Evolutionary conservation across 1,140 invertebrate species (phyloP).

Genomic region (Tigriopus japonicus): DNA sequence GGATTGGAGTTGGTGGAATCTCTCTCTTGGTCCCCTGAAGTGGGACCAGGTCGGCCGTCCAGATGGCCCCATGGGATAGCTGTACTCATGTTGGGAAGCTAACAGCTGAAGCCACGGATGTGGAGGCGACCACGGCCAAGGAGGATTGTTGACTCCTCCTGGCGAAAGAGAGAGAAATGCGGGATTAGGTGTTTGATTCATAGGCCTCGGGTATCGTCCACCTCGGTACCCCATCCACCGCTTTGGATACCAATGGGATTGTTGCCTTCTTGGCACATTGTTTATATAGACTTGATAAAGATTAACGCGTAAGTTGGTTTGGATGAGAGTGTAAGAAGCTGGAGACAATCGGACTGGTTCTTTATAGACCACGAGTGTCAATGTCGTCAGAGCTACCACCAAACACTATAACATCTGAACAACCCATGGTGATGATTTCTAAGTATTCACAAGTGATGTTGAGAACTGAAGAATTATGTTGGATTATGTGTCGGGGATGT

Average conservation of each 20-base stretch:
- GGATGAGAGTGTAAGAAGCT: neutral
- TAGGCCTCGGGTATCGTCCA: slow-evolving; percentile 3
- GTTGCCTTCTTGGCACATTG: neutral
- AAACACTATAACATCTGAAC: neutral
- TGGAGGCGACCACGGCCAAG: neutral
- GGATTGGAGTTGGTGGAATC: neutral
- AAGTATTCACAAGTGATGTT: too few species aligned
- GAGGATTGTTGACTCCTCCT: neutral
- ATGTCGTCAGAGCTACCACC: neutral
- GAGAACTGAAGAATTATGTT: too few species aligned
- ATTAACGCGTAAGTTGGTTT: neutral
- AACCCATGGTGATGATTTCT: neutral
- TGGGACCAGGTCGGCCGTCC: neutral
- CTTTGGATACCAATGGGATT: neutral
- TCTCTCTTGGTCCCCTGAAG: neutral
- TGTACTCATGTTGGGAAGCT: neutral
- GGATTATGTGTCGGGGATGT: too few species aligned
- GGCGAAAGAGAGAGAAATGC: neutral
- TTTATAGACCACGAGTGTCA: slow-evolving; percentile 9
- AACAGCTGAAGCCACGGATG: neutral
- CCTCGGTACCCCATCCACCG: neutral
- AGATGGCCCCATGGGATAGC: neutral
- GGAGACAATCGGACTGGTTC: neutral
- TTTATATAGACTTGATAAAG: neutral
- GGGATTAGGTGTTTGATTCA: neutral